Evolutionary conservation across 2,113 vertebrate genomes (phyloP).

Genomic region (Phaethornis superciliosus): DNA sequence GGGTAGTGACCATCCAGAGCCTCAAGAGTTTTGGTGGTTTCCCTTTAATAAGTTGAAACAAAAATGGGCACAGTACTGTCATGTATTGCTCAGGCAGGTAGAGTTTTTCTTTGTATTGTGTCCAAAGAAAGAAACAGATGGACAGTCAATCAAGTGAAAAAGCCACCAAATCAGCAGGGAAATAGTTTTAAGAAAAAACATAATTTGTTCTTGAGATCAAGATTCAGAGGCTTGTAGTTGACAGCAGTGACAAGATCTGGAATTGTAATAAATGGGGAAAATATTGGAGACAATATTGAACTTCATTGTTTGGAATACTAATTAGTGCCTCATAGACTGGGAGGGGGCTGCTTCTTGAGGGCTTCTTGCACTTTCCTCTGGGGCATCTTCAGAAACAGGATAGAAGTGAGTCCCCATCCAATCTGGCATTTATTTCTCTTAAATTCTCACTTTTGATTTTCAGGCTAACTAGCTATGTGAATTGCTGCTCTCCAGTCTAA

Average conservation of each 20-base stretch:
- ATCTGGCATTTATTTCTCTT: not conserved
- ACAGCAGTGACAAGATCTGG: not conserved
- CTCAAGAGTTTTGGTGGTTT: not conserved
- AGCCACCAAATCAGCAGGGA: not conserved
- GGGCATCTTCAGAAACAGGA: not conserved
- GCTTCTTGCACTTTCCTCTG: not conserved
- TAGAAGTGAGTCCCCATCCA: not conserved
- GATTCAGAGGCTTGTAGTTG: not conserved
- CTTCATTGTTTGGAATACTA: not conserved
- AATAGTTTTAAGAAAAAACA: not conserved
- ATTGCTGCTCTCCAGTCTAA: not conserved
- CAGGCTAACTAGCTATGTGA: conserved; percentile 4
- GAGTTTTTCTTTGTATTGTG: not conserved
- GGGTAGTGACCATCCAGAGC: not conserved
- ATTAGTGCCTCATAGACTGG: not conserved
- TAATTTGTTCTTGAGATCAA: not conserved
- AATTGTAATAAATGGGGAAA: not conserved
- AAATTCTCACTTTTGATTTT: not conserved
- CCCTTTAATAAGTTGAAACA: not conserved
- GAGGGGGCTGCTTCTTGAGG: not conserved
- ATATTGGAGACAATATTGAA: not conserved
- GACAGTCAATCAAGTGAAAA: not conserved
- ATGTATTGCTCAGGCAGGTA: not conserved
- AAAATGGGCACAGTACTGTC: not conserved
- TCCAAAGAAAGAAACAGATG: not conserved